Evolutionary conservation across 2,113 vertebrate genomes (phyloP), one percentile per base, ranked within the genome.

Genomic region (Callorhinus ursinus): DNA sequence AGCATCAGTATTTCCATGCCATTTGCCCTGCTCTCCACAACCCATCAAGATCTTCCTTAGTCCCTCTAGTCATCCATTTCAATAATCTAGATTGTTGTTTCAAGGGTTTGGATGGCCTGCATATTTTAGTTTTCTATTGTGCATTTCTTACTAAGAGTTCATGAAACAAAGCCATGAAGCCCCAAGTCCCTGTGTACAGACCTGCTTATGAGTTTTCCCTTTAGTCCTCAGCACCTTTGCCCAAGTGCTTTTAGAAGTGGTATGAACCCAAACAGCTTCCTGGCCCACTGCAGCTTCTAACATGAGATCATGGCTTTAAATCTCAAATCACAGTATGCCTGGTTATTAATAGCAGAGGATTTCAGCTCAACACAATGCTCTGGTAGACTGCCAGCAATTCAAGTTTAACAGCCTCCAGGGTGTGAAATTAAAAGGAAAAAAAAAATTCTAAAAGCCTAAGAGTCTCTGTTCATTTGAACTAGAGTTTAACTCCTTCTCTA

Each of bases 371-470:
- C 74, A 95, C 22, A 71, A 69, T 77, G 90, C 79, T 90, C 53
- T 87, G 26, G 80, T 81, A 71, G 28, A 88, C 84, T 93, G 90
- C 94, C 96, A 93, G 55, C 93, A 96, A 88, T 59, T 10, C 74
- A 85, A 97, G 92, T 96, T 97, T 86, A 97, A 94, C 92, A 88
- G 90, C 69, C 88, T 97, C 61, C 57, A 90, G 90, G 80, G 79
- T 96, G 84, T 97, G 87, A 98, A 97, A 97, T 98, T 98, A 96
- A 96, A 96, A 0, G 84, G 28, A 55, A 91, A 89, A 63, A 63
- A 49, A 84, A 96, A 89, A 53, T 1, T 46, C n/a, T 85, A 76
- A 85, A 93, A 90, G 28, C 33, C 11, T 55, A 42, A 97, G 53
- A 8, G 28, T 84, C 95, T 87, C 39, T 61, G 1, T 4, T 85